phyloP scores from a whole-genome alignment of 2,888 invertebrate genomes.

The Tenthredo amoena region DNA sequence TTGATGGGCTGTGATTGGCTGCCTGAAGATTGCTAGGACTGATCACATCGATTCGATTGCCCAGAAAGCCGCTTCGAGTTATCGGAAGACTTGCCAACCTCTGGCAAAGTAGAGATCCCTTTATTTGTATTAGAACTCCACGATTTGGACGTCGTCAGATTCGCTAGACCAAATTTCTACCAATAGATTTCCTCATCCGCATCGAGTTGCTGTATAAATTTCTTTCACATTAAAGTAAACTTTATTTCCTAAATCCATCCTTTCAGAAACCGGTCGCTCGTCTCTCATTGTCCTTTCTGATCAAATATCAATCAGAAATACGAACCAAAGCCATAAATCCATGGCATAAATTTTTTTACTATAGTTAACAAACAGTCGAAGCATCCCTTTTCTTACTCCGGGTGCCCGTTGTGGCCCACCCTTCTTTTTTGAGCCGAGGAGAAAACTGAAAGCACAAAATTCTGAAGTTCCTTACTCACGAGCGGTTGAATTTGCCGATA shows the following conservation, averaged over 20 bases:
- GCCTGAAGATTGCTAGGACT: constrained; percentile 21
- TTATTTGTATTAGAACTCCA: constrained; percentile 42
- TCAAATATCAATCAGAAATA: not conserved
- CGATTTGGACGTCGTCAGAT: constrained; percentile 24
- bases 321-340: not conserved
- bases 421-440: not conserved
- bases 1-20: constrained; percentile 50
- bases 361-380: not conserved
- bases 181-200: constrained; percentile 5
- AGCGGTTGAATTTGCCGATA: constrained; percentile 45
- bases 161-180: constrained; percentile 20
- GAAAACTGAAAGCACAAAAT: not conserved
- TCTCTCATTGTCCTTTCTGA: not conserved
- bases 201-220: not conserved
- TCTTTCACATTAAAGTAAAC: not conserved
- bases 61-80: constrained; percentile 31
- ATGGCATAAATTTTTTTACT: not conserved
- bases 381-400: not conserved
- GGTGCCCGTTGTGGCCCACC: not conserved
- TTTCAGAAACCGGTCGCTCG: not conserved
- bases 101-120: constrained; percentile 26
- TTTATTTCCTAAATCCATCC: not conserved
- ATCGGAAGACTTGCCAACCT: not conserved
- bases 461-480: constrained; percentile 1
- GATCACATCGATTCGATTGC: constrained; percentile 41